Evolutionary conservation across 2,888 invertebrate species (phyloP), one percentile per base, ranked within the genome.

Genomic region (Tiliacea citrago): DNA sequence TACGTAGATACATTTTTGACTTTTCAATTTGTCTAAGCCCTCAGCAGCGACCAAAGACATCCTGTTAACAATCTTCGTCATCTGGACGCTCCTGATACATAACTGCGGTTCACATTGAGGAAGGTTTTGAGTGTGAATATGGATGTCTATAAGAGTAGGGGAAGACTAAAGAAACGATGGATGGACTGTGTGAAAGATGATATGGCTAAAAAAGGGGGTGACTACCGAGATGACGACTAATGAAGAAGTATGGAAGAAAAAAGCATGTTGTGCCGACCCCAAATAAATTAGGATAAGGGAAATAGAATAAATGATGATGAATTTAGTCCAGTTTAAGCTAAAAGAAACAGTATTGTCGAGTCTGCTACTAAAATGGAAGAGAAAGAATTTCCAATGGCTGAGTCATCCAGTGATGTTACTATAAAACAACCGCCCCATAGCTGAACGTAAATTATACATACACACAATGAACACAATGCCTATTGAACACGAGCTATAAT

Each of bases 191-290:
- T 66, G n/a, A 18, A 39, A 55, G 66, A 39, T 55, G 66, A 66
- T 66, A 39, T n/a, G 12, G n/a, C 0, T n/a, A 18, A 4, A 55
- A n/a, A 39, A 16, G 10, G 9, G 6, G 0, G 1, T n/a, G 21
- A 35, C 13, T 66, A 35, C 10, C 16, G 35, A 49, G 9, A 35
- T 65, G 10, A 35, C 12, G 18, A 53, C n/a, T 35, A 7, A 16
- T 10, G n/a, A 3, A 10, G n/a, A n/a, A 16, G n/a, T 16, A 1
- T 29, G 4, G n/a, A 55, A 18, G 10, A 35, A 55, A n/a, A 18
- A n/a, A 0, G n/a, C 0, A n/a, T 29, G 6, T n/a, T 51, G 0
- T 0, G 6, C 0, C 0, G 16, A 49, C 49, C 10, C 9, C n/a
- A n/a, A 49, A 16, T 35, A n/a, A n/a, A 35, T 7, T 35, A n/a